Conservation (phyloP, 2,797 vertebrate species). For the Xerus rutilus region DNA sequence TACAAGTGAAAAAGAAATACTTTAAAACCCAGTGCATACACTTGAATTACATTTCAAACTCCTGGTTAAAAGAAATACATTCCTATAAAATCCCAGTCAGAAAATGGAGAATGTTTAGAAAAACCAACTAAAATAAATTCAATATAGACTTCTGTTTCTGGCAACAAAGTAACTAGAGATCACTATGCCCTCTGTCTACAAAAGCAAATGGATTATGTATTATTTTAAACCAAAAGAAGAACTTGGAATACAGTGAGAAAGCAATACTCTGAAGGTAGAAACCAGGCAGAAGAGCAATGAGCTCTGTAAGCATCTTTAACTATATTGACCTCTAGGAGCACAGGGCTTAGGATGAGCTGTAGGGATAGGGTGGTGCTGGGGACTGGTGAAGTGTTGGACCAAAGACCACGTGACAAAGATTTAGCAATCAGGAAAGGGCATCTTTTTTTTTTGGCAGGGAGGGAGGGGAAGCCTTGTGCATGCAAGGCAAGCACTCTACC, state of each 20-base stretch:
- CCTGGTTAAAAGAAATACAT: neutral
- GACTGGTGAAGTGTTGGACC: neutral
- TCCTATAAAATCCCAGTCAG: neutral
- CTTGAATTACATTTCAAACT: slow-evolving; percentile 18
- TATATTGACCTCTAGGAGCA: neutral
- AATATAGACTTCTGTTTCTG: neutral
- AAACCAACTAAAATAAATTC: neutral
- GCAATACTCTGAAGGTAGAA: neutral
- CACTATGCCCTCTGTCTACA: neutral
- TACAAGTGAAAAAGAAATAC: neutral
- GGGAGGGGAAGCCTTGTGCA: no score
- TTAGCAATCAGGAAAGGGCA: neutral
- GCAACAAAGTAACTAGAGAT: neutral
- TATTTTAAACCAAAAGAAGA: neutral
- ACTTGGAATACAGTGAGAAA: neutral
- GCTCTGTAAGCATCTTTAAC: neutral
- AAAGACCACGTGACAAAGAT: neutral
- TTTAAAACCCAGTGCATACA: neutral
- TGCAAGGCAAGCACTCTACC: no score
- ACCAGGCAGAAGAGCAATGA: neutral
- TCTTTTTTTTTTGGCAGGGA: no score
- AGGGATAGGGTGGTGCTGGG: neutral
- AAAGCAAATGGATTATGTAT: neutral
- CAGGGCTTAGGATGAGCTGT: neutral
- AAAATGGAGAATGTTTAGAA: neutral